Evolutionary conservation across 1,140 invertebrate genomes (phyloP).

Genomic region (Heterodera schachtii): DNA sequence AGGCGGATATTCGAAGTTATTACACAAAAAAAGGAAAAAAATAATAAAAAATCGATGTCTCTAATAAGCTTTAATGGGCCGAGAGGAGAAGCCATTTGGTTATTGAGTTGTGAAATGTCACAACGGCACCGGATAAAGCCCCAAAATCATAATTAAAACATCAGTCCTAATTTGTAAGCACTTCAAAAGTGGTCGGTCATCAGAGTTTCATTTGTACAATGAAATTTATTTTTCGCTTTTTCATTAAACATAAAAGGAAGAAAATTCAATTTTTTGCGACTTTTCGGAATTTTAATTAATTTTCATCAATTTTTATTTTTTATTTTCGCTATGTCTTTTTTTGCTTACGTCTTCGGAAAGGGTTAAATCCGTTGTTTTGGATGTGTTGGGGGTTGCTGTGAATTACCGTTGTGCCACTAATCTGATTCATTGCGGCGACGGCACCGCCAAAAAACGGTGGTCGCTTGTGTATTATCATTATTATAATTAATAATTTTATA

Average conservation of each 20-base stretch:
- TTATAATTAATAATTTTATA: neutral
- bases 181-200: no score
- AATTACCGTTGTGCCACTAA: neutral
- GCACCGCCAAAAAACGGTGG: neutral
- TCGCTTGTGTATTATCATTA: neutral
- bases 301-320: no score
- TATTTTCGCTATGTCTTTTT: no score
- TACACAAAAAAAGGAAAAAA: neutral
- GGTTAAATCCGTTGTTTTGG: neutral
- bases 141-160: neutral
- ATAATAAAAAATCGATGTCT: neutral
- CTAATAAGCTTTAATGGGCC: neutral
- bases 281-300: no score
- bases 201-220: no score
- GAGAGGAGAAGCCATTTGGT: neutral
- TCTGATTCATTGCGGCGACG: neutral
- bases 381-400: neutral
- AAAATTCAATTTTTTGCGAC: no score
- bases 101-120: neutral
- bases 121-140: neutral
- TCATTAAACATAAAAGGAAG: no score
- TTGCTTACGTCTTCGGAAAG: neutral
- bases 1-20: neutral
- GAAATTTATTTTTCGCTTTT: no score
- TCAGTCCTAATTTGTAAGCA: no score